Evolutionary conservation across 2,797 vertebrate species (phyloP), one percentile per base, ranked within the genome.

Genomic region (Myotis vivesi): DNA sequence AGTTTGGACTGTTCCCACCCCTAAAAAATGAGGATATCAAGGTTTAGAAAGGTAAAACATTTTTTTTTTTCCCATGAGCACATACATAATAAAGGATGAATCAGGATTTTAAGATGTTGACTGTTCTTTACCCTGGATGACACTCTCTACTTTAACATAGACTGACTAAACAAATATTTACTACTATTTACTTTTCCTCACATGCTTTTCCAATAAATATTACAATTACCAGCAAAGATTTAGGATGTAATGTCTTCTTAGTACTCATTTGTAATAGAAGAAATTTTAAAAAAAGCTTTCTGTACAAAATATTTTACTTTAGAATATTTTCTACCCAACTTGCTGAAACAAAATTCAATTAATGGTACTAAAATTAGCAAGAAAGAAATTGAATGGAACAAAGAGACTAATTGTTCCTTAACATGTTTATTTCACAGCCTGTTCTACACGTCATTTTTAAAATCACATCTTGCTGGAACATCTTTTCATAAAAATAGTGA

Each of bases 381-480:
- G 30, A 69, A 77, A 91, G 30, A 75, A 44, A 85, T 17, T 30
- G 36, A 88, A 57, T 68, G 4, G 5, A 19, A 55, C 13, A 90
- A 79, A 90, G 4, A 5, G 13, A 2, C 1, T 90, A 87, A 89
- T 62, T 85, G 28, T 79, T 91, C 8, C 41, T 75, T 80, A 85
- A 93, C 82, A 83, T 87, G 6, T 92, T 96, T 91, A 85, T 82
- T 93, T 92, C 41, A 95, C 15, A 90, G 22, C 30, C 19, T 95
- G 33, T 62, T 94, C 6, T 86, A 68, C 8, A 15, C 28, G 11
- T 80, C 76, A 80, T 64, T 86, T 62, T 92, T 44, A 85, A 69
- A 0, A 72, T 91, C 17, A 55, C 36, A 69, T 80, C n/a, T 87
- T 83, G 2, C 22, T 83, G 5, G 30, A 79, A 79, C 1, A 66